Evolutionary conservation across 1,140 invertebrate species (phyloP), one percentile per base, ranked within the genome.

Genomic region (Samia ricini): DNA sequence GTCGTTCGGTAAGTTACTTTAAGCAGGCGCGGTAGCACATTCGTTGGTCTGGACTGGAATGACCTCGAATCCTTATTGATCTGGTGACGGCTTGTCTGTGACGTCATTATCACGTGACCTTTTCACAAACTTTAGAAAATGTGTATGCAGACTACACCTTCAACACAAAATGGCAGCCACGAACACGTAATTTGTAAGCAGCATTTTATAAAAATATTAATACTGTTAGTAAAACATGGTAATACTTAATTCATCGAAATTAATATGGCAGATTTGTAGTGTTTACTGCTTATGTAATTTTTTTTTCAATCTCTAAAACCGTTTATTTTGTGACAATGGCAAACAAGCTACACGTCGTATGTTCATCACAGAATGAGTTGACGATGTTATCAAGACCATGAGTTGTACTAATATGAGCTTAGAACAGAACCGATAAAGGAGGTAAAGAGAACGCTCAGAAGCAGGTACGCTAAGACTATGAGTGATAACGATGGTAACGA

Each of bases 11-110:
- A 42, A 42, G 33, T 42, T 20, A 20, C 23, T 29, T 21, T 18
- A 59, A 24, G 58, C 64, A 71, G 69, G 67, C 74, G 66, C 61
- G 52, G 68, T 71, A 59, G 63, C 67, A 57, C 20, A 73, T 71
- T 74, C 65, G 74, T 64, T 62, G 65, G 66, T 49, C 57, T 63
- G 63, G 62, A 64, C 68, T 71, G 64, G 63, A 75, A 60, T 77
- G 76, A 77, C 72, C 73, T 78, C 76, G 71, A 68, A 61, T 78
- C 73, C 76, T 70, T 78, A 76, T 78, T 78, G 76, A 78, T 78
- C 76, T 72, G 76, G 69, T 73, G 73, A 71, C 76, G 71, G 63
- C 63, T 65, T 59, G 65, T 68, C 68, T 66, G 64, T 78, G 71
- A 78, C 76, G 76, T 78, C 71, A 71, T 50, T 24, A 18, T 60